Evolutionary conservation across 2,113 vertebrate species (phyloP).

Genomic region (Pseudonaja textilis): DNA sequence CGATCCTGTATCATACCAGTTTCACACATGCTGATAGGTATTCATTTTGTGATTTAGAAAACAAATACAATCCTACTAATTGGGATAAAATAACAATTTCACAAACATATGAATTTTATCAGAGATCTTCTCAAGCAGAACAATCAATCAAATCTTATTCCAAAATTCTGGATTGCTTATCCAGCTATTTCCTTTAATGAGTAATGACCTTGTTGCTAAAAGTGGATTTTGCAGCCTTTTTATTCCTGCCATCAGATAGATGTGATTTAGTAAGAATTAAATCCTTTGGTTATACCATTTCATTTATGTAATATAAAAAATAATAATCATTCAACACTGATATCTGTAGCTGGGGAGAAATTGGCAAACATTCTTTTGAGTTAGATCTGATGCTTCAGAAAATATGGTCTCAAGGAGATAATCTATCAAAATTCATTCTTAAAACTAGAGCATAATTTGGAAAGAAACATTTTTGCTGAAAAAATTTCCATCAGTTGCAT

Average conservation of each 20-base stretch:
- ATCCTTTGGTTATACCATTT: neutral
- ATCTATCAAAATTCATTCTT: neutral
- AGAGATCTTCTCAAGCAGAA: neutral
- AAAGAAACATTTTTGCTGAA: neutral
- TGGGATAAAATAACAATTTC: neutral
- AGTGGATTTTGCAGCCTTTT: neutral
- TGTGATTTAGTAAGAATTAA: neutral
- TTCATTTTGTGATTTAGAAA: neutral
- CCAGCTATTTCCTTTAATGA: neutral
- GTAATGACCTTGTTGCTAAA: neutral
- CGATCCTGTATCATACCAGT: neutral
- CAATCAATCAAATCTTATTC: neutral
- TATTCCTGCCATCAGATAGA: neutral
- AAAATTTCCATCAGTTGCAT: neutral
- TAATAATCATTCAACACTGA: neutral
- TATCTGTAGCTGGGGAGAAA: neutral
- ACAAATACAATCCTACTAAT: neutral
- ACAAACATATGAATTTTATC: neutral
- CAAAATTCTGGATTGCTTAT: neutral
- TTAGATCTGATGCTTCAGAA: neutral
- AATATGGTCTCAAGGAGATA: neutral
- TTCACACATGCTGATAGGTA: neutral
- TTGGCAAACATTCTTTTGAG: neutral
- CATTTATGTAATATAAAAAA: neutral
- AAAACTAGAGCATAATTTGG: neutral